Evolutionary conservation across 2,113 vertebrate species (phyloP).

Genomic region (Ptyas mucosa): DNA sequence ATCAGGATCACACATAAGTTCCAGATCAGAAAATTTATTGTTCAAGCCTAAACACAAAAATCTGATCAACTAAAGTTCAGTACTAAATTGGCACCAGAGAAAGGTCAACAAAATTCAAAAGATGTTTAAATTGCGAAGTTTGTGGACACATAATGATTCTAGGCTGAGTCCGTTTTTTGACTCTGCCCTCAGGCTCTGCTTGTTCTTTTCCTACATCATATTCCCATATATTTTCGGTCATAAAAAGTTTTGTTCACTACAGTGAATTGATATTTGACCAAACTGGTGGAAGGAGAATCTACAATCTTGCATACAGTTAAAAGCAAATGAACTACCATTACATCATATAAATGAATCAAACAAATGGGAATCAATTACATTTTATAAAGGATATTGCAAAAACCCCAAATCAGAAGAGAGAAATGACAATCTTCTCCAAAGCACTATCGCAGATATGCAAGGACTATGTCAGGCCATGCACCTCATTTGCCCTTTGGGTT

Average conservation of each 20-base stretch:
- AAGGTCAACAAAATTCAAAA: background rate
- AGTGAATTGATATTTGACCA: constrained; percentile 68
- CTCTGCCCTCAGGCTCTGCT: background rate
- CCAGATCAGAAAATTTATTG: constrained; percentile 1
- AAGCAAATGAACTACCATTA: background rate
- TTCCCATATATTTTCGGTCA: constrained; percentile 57
- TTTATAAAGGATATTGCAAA: background rate
- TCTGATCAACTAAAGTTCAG: too few species aligned
- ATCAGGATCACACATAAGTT: constrained; percentile 3
- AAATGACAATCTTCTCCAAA: background rate
- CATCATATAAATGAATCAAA: background rate
- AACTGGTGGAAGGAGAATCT: constrained; percentile 50
- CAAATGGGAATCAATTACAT: background rate
- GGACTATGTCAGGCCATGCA: background rate
- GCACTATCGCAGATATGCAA: background rate
- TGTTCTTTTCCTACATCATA: background rate
- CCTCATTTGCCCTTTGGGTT: background rate
- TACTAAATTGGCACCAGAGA: background rate
- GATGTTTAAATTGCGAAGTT: background rate
- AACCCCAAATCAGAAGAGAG: background rate
- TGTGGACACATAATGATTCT: background rate
- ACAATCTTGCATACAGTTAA: background rate
- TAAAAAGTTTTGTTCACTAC: constrained; percentile 42
- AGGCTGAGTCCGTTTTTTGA: background rate
- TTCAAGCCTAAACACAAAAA: too few species aligned